Evolutionary conservation across 2,113 vertebrate genomes (phyloP).

Genomic region (Pachypanchax playfairii): DNA sequence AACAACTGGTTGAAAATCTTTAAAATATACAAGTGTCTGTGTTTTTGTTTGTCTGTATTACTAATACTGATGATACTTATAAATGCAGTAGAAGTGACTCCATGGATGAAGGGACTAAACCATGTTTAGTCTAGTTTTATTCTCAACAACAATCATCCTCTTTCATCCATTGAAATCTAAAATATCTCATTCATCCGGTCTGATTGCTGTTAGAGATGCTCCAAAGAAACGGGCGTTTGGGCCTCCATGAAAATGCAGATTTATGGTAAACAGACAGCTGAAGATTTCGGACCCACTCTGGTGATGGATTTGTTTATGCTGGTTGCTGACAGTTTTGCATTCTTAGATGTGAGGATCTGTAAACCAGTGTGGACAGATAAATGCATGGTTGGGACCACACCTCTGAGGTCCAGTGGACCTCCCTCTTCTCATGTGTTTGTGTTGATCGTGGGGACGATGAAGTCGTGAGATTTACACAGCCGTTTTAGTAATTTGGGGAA

Average conservation of each 20-base stretch:
- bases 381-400: conserved; percentile 36
- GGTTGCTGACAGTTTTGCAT: conserved; percentile 13
- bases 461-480: conserved; percentile 63
- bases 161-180: too few relatives aligned
- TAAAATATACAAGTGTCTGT: too few relatives aligned
- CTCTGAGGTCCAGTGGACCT: conserved; percentile 47
- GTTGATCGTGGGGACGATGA: conserved; percentile 15
- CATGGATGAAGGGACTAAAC: too few relatives aligned
- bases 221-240: neutral
- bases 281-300: neutral
- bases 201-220: neutral
- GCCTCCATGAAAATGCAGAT: neutral
- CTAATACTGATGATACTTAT: too few relatives aligned
- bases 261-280: conserved; percentile 19
- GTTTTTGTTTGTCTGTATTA: too few relatives aligned
- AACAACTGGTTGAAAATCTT: too few relatives aligned
- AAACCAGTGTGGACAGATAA: conserved; percentile 38
- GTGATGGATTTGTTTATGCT: conserved; percentile 44
- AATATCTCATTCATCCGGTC: too few relatives aligned
- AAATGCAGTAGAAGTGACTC: too few relatives aligned
- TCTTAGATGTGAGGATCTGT: conserved; percentile 32
- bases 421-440: conserved; percentile 26
- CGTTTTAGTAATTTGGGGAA: conserved; percentile 58
- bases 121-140: too few relatives aligned
- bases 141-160: too few relatives aligned